Percentiles rank a stretch among this genome's conserved stretches.
Evolutionary conservation across 2,888 invertebrate species (phyloP).

Genomic region (Drosophila hamatofila): DNA sequence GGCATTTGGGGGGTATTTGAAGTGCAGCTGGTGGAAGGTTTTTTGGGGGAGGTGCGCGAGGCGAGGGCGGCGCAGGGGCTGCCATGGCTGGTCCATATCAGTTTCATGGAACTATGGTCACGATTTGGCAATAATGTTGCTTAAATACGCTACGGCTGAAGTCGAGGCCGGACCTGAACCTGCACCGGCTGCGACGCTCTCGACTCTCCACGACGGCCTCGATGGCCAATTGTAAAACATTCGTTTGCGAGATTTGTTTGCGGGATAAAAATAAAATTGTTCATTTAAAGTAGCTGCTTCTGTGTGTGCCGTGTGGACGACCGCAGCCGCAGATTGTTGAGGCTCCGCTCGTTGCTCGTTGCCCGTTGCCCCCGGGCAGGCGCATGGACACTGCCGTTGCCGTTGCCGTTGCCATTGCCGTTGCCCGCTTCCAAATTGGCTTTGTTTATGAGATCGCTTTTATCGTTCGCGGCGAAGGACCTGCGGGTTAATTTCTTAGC

Average conservation of each 20-base stretch:
- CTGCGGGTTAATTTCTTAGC: constrained; percentile 80
- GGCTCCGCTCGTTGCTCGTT: not conserved
- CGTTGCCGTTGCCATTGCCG: no score
- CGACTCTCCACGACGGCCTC: constrained; percentile 23
- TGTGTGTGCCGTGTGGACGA: constrained; percentile 71
- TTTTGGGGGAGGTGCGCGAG: no score
- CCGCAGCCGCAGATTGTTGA: constrained; percentile 16
- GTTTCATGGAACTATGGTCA: constrained; percentile 85
- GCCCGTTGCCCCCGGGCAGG: constrained; percentile 13
- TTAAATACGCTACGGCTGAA: constrained; percentile 73
- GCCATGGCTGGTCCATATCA: constrained; percentile 79
- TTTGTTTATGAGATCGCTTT: constrained; percentile 81
- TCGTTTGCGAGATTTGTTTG: constrained; percentile 83
- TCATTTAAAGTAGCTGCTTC: constrained; percentile 84
- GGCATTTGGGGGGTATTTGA: constrained; percentile 30
- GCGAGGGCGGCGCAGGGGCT: not conserved
- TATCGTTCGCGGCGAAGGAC: constrained; percentile 71
- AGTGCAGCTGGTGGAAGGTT: constrained; percentile 48
- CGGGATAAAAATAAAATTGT: constrained; percentile 84
- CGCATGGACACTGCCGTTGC: constrained; percentile 34
- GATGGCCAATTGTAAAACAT: constrained; percentile 82
- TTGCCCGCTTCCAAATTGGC: constrained; percentile 72
- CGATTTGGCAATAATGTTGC: constrained; percentile 85
- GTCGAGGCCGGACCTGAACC: constrained; percentile 36
- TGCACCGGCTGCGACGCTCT: constrained; percentile 34